phyloP scores from a whole-genome alignment of 1,140 invertebrate species.

The Vanessa tameamea region DNA sequence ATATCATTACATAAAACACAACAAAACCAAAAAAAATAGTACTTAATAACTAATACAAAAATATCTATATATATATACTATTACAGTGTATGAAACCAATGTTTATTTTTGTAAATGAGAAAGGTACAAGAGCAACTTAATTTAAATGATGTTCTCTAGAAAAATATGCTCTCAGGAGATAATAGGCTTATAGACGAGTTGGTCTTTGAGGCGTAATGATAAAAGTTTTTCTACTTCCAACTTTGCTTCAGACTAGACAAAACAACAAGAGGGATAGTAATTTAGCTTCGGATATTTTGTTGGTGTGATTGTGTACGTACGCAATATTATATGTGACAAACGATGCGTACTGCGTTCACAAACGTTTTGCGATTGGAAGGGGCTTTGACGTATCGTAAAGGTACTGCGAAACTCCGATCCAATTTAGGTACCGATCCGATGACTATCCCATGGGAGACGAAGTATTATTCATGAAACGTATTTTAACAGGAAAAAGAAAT shows the following conservation, averaged over 20 bases:
- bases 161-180: constrained; percentile 6
- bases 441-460: constrained; percentile 56
- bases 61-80: no score
- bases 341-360: constrained; percentile 9
- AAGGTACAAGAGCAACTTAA: not conserved
- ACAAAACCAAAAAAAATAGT: no score
- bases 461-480: constrained; percentile 63
- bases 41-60: no score
- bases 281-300: constrained; percentile 1
- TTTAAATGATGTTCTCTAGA: constrained; percentile 1
- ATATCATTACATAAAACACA: no score
- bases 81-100: no score
- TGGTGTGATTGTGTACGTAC: constrained; percentile 1
- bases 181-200: constrained; percentile 14
- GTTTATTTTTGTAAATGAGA: not conserved
- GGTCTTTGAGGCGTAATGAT: constrained; percentile 17
- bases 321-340: constrained; percentile 13
- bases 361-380: constrained; percentile 9
- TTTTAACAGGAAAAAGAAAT: constrained; percentile 56
- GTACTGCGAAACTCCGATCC: constrained; percentile 53
- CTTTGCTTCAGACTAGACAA: constrained; percentile 18
- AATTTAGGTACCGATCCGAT: constrained; percentile 64
- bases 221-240: constrained; percentile 24
- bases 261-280: constrained; percentile 11
- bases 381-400: constrained; percentile 14